Percentiles rank a stretch among this genome's conserved stretches.
These are phyloP conservation scores for Ectemnius lituratus DNA, from an alignment of 2,888 invertebrate genomes.

Conservation along the genomic window DNA sequence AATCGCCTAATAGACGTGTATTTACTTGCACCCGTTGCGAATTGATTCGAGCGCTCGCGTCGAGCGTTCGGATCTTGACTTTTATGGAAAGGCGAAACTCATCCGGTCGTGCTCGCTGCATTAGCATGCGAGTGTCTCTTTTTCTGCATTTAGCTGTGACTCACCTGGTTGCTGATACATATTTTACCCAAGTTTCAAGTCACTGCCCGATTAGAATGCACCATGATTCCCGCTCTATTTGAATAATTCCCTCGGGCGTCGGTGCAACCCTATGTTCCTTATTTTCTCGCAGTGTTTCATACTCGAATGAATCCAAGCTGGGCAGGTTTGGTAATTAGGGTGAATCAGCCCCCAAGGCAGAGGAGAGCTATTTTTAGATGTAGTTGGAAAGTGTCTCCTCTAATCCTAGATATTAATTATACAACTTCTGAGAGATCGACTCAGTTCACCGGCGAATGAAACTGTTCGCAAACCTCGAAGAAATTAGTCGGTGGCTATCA, in stretches of 20 bases:
- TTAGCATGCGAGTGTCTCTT: conserved; percentile 19
- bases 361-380: too few relatives aligned
- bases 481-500: too few relatives aligned
- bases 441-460: too few relatives aligned
- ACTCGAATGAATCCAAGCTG: conserved; percentile 43
- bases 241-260: conserved; percentile 46
- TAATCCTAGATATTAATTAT: too few relatives aligned
- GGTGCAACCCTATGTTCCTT: conserved; percentile 26
- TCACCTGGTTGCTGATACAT: conserved; percentile 30
- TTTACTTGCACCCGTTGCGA: background rate
- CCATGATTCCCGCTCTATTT: conserved; percentile 31
- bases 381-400: too few relatives aligned
- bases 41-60: background rate
- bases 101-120: conserved; percentile 6
- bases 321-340: conserved; percentile 45
- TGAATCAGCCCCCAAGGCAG: background rate
- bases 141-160: conserved; percentile 28
- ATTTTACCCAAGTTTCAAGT: conserved; percentile 44
- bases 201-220: conserved; percentile 31
- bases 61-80: background rate
- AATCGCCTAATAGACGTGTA: conserved; percentile 3
- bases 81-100: conserved; percentile 15
- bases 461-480: too few relatives aligned
- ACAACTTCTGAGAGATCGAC: too few relatives aligned
- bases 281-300: conserved; percentile 35